Evolutionary conservation across 2,797 vertebrate species (phyloP).

Genomic region (Heteromormyrus szaboi): DNA sequence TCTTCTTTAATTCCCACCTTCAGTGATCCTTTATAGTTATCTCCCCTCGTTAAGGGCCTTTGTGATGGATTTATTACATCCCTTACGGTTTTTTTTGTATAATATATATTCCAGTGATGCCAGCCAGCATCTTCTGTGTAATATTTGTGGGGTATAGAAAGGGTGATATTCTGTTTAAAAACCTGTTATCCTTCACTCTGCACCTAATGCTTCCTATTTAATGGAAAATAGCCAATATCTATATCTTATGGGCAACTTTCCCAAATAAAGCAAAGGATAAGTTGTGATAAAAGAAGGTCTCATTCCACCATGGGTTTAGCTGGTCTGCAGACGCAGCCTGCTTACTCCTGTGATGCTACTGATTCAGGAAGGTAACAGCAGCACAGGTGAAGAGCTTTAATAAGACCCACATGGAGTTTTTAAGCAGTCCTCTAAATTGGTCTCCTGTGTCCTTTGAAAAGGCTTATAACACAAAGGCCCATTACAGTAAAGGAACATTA

Average conservation of each 20-base stretch:
- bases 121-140: background rate
- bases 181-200: background rate
- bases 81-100: background rate
- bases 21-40: background rate
- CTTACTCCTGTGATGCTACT: constrained; percentile 27
- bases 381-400: constrained; percentile 44
- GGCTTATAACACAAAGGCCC: background rate
- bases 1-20: background rate
- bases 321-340: constrained; percentile 36
- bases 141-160: background rate
- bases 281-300: background rate
- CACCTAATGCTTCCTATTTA: background rate
- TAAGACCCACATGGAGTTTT: background rate
- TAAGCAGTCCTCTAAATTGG: constrained; percentile 9
- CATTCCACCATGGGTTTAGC: constrained; percentile 15
- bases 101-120: background rate
- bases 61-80: background rate
- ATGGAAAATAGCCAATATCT: background rate
- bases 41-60: background rate
- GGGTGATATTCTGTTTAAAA: background rate
- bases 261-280: background rate
- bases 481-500: background rate
- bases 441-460: background rate
- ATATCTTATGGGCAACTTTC: background rate
- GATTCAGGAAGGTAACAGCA: constrained; percentile 44